Conservation (phyloP, 2,797 vertebrate species). For the Sphaeramia orbicularis region DNA sequence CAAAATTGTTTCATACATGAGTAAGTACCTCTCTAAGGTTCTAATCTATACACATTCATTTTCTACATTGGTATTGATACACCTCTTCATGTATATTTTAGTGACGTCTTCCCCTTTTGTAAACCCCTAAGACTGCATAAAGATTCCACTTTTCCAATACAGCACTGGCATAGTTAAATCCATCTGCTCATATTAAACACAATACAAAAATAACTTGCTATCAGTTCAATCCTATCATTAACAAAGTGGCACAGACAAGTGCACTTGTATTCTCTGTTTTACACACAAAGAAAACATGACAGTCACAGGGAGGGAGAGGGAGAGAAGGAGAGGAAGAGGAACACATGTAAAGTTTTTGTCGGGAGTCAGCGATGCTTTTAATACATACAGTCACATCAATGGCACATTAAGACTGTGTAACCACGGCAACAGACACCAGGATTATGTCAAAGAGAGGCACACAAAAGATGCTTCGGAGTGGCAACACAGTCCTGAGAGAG, state of each 20-base stretch:
- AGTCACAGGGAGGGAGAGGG: not conserved
- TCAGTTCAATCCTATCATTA: constrained; percentile 40
- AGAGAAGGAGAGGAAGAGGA: constrained; percentile 15
- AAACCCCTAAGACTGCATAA: too few relatives aligned
- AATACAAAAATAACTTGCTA: constrained; percentile 37
- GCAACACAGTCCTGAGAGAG: constrained; percentile 27
- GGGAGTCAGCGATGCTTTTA: constrained; percentile 66
- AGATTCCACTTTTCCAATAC: too few relatives aligned
- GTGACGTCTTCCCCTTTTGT: too few relatives aligned
- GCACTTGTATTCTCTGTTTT: constrained; percentile 35
- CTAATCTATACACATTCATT: constrained; percentile 4
- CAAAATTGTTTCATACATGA: constrained; percentile 29
- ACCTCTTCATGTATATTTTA: too few relatives aligned
- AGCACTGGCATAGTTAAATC: not conserved
- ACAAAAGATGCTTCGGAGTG: constrained; percentile 65
- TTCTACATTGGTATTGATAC: not conserved
- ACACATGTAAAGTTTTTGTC: constrained; percentile 53
- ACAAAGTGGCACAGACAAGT: constrained; percentile 44
- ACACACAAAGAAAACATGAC: constrained; percentile 40
- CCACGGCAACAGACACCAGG: constrained; percentile 78
- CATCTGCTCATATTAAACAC: constrained; percentile 19
- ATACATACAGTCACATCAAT: constrained; percentile 73
- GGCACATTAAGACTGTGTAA: constrained; percentile 78
- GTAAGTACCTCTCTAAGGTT: not conserved
- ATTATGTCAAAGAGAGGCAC: constrained; percentile 65